phyloP scores from a whole-genome alignment of 2,113 vertebrate genomes.

The Antennarius striatus region DNA sequence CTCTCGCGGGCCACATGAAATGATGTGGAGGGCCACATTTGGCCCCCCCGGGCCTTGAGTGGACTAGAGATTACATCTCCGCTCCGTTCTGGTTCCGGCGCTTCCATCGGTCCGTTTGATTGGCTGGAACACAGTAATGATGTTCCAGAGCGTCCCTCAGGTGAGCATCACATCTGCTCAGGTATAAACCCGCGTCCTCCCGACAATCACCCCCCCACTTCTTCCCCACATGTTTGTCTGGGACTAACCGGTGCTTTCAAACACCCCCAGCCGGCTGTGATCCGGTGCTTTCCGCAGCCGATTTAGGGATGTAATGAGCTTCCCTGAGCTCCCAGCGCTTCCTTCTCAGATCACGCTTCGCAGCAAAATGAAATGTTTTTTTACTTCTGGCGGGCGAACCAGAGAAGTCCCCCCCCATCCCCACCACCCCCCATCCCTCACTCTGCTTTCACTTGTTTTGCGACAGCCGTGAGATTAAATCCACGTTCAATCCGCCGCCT shows the following conservation, averaged over 20 bases:
- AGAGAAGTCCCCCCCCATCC: not conserved
- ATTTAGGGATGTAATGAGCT: slow-evolving; percentile 9
- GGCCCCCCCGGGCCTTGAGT: not conserved
- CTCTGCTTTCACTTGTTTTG: slow-evolving; percentile 19
- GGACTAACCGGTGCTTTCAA: slow-evolving; percentile 15
- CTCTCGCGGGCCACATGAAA: too few relatives aligned
- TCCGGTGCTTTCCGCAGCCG: slow-evolving; percentile 1
- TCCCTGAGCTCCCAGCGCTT: slow-evolving; percentile 16
- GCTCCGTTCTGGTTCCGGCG: slow-evolving; percentile 23
- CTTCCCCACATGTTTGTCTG: not conserved
- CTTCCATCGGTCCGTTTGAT: slow-evolving; percentile 46
- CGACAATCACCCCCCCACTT: not conserved
- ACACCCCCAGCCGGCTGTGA: not conserved
- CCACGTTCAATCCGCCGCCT: slow-evolving; percentile 29
- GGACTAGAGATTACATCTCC: slow-evolving; percentile 13
- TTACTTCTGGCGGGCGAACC: slow-evolving; percentile 20
- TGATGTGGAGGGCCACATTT: too few relatives aligned
- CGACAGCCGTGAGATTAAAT: slow-evolving; percentile 38
- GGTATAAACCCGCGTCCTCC: slow-evolving; percentile 5
- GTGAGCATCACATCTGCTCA: slow-evolving; percentile 10
- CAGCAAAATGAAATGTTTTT: slow-evolving; percentile 18
- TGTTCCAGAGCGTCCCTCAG: slow-evolving; percentile 22
- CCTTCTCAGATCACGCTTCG: slow-evolving; percentile 21
- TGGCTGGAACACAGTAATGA: slow-evolving; percentile 23
- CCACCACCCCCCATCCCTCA: not conserved